A percentile compares a stretch with the other conserved stretches of the same genome.
phyloP scores from a whole-genome alignment of 2,113 vertebrate species.

The Corythaixoides concolor region DNA sequence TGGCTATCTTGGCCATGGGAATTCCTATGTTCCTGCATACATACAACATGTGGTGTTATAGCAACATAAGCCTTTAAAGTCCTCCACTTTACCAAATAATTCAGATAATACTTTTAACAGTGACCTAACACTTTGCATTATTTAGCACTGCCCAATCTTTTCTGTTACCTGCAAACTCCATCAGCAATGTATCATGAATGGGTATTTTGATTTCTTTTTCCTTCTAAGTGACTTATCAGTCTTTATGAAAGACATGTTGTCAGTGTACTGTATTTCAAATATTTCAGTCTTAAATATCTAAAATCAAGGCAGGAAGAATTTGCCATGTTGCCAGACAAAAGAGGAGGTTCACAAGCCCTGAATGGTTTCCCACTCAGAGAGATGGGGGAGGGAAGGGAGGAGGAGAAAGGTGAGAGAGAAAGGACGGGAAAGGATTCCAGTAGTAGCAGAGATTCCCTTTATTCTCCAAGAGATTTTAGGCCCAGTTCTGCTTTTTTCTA shows the following conservation, averaged over 20 bases:
- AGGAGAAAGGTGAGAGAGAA: neutral
- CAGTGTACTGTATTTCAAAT: neutral
- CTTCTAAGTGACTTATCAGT: neutral
- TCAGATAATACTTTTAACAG: neutral
- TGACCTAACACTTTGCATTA: neutral
- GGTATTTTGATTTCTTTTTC: constrained; percentile 9
- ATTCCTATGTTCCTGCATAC: neutral
- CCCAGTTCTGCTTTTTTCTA: neutral
- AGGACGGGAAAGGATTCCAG: neutral
- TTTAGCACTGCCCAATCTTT: neutral
- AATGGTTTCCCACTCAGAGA: neutral
- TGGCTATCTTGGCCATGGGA: neutral
- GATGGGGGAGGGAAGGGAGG: neutral
- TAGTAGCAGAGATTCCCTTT: neutral
- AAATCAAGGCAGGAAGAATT: neutral
- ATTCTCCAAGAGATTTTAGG: neutral
- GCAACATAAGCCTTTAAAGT: neutral
- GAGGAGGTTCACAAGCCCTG: neutral
- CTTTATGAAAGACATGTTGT: neutral
- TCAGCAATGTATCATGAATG: neutral
- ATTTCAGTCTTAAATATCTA: neutral
- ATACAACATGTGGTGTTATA: neutral
- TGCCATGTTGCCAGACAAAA: neutral
- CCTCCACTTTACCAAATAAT: neutral
- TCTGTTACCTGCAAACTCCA: neutral